Evolutionary conservation across 2,113 vertebrate species (phyloP).

Genomic region (Phylloscopus trochilus): DNA sequence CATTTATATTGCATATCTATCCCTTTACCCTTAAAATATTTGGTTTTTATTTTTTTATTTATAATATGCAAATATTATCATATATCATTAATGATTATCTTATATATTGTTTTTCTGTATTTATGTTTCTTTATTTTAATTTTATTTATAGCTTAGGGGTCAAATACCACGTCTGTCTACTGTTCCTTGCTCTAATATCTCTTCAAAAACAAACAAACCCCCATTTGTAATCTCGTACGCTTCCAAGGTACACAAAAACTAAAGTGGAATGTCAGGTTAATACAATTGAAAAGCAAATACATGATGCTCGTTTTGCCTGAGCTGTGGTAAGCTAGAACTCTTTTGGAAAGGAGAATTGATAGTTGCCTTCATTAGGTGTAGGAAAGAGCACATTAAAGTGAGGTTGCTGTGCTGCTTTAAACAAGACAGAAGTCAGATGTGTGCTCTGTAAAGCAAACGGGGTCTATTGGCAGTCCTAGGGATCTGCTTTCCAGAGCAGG

Average conservation of each 20-base stretch:
- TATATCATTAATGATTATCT: not conserved
- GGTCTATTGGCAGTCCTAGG: not conserved
- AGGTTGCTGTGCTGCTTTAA: not conserved
- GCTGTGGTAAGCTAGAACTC: not conserved
- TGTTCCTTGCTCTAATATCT: not conserved
- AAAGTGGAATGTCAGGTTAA: not conserved
- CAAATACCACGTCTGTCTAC: not conserved
- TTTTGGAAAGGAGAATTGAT: not conserved
- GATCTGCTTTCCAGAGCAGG: not conserved
- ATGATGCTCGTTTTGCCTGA: not conserved
- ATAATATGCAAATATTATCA: not conserved
- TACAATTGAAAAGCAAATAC: not conserved
- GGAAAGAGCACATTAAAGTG: not conserved
- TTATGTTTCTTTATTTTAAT: not conserved
- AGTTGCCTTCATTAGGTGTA: not conserved
- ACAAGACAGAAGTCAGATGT: too few species aligned
- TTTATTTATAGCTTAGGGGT: not conserved
- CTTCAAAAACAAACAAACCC: not conserved
- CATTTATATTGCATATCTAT: not conserved
- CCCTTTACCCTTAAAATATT: not conserved
- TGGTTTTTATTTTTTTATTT: not conserved
- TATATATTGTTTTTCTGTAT: not conserved
- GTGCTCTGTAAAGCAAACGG: not conserved
- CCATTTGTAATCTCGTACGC: fast-evolving
- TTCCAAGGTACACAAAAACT: not conserved